Evolutionary conservation across 2,888 invertebrate genomes (phyloP).

Genomic region (Scaeva pyrastri): DNA sequence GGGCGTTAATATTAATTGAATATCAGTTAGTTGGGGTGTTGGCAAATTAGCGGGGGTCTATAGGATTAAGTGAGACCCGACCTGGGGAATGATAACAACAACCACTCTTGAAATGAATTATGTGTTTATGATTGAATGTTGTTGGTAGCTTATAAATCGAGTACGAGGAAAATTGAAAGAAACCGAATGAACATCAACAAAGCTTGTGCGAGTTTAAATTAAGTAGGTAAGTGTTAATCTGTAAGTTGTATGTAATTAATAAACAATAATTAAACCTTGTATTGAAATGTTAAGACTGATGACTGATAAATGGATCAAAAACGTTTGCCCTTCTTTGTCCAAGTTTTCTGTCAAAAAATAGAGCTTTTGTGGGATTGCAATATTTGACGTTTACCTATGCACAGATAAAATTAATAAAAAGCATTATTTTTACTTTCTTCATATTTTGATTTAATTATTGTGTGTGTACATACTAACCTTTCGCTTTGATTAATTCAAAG

Average conservation of each 20-base stretch:
- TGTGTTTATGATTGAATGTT: background rate
- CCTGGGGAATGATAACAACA: background rate
- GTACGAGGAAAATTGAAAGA: no score
- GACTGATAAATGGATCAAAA: no score
- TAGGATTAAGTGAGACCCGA: conserved; percentile 6
- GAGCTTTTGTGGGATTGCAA: no score
- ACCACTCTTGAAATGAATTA: background rate
- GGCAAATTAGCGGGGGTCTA: conserved; percentile 18
- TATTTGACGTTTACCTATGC: no score
- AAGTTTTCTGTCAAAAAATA: no score
- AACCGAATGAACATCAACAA: no score
- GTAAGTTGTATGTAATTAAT: no score
- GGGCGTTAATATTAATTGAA: conserved; percentile 67
- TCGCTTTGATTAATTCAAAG: conserved; percentile 22
- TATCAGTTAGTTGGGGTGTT: conserved; percentile 14
- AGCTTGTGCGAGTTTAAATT: no score
- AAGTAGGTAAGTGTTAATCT: no score
- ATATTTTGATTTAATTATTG: background rate
- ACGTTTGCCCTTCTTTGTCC: no score
- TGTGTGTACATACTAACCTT: background rate
- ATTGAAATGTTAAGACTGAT: no score
- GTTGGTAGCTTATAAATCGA: background rate
- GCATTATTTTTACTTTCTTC: background rate
- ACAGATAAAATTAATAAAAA: background rate
- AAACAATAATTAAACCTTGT: no score